Conservation (phyloP, 2,888 invertebrate genomes). For the Syrista parreyssii region DNA sequence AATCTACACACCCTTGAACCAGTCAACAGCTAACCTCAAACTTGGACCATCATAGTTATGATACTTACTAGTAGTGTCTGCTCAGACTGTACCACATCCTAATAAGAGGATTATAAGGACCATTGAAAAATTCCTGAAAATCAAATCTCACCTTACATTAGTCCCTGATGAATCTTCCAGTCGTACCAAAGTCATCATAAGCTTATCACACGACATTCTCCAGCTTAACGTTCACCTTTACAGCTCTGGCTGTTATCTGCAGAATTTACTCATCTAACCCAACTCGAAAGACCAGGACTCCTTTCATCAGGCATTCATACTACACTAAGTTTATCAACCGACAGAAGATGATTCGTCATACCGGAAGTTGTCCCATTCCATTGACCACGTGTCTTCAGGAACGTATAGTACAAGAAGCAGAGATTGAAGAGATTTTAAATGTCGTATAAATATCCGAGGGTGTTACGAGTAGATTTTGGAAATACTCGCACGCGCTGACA, state of each 20-base stretch:
- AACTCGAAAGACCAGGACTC: neutral
- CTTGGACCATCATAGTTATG: neutral
- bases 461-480: neutral
- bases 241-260: neutral
- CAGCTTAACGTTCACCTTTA: neutral
- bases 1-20: neutral
- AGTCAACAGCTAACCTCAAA: neutral
- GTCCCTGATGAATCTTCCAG: too few species aligned
- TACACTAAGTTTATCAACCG: neutral
- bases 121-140: too few species aligned
- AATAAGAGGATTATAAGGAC: too few species aligned
- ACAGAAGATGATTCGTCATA: neutral
- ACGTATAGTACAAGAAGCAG: neutral
- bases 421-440: neutral
- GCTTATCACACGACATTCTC: neutral
- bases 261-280: neutral
- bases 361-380: neutral
- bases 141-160: too few species aligned
- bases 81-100: neutral
- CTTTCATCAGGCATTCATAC: neutral
- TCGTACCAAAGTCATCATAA: neutral
- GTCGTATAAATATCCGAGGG: neutral
- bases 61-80: neutral
- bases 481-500: neutral
- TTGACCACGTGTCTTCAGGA: neutral